Conservation (phyloP, 1,140 invertebrate species). For the Brachionus rotundiformis region DNA sequence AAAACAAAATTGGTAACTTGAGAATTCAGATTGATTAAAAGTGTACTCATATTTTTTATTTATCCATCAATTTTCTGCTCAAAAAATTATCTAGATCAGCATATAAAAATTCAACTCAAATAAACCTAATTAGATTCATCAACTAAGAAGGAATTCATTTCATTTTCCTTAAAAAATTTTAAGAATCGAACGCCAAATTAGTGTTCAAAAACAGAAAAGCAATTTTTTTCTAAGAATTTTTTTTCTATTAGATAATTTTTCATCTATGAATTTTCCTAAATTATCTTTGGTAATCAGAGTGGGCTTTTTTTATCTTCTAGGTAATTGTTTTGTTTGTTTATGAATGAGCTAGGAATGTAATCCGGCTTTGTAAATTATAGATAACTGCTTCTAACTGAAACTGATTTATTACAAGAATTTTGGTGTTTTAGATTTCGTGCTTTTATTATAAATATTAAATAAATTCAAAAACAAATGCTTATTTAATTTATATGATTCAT, state of each 20-base stretch:
- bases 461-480: background rate
- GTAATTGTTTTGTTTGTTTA: background rate
- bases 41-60: background rate
- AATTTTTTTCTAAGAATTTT: background rate
- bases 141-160: background rate
- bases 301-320: background rate
- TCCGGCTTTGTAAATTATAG: background rate
- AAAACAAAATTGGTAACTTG: background rate
- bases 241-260: background rate
- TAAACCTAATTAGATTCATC: background rate
- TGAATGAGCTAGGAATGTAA: background rate
- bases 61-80: background rate
- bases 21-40: background rate
- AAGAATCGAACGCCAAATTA: too few species aligned
- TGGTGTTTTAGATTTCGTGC: background rate
- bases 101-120: background rate
- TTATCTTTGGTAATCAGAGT: background rate
- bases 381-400: background rate
- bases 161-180: too few species aligned
- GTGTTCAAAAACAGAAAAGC: too few species aligned
- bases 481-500: background rate
- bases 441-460: background rate
- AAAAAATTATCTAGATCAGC: background rate
- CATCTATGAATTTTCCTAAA: background rate
- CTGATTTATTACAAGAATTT: background rate